These are phyloP conservation scores for Zaprionus taronus DNA, from an alignment of 1,140 invertebrate genomes.

Conservation along the genomic window DNA sequence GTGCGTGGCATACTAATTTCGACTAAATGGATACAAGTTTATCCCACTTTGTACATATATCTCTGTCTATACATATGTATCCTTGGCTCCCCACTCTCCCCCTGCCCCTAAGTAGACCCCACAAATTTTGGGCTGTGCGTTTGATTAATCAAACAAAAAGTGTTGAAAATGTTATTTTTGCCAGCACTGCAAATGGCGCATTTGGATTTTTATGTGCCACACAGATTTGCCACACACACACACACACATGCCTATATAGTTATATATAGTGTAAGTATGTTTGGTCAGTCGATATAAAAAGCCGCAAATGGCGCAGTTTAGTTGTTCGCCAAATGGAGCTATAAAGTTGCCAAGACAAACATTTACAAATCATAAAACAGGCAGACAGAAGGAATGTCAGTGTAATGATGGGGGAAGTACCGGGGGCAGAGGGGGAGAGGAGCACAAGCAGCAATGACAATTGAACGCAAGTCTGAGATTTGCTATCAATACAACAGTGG, in stretches of 20 bases:
- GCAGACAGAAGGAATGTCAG: conserved; percentile 29
- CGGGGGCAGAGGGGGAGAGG: neutral
- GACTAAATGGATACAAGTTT: conserved; percentile 62
- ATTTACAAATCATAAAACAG: conserved; percentile 78
- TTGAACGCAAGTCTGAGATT: conserved; percentile 29
- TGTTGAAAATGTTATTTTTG: conserved; percentile 81
- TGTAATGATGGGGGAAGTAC: neutral
- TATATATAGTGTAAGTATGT: conserved; percentile 24
- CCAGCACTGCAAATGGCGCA: conserved; percentile 73
- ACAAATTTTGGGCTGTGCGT: conserved; percentile 27
- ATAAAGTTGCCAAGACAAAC: conserved; percentile 73
- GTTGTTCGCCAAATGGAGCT: conserved; percentile 59
- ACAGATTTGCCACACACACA: conserved; percentile 57
- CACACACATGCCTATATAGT: conserved; percentile 12
- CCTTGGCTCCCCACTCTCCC: neutral
- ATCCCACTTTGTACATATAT: conserved; percentile 22
- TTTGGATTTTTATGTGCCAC: conserved; percentile 74
- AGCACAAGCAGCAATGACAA: neutral
- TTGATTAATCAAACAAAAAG: conserved; percentile 79
- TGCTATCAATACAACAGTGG: neutral
- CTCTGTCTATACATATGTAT: conserved; percentile 13
- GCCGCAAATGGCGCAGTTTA: conserved; percentile 68
- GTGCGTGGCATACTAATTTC: conserved; percentile 80
- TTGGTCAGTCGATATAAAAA: conserved; percentile 53
- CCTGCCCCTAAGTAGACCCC: neutral